Conservation (phyloP, 2,113 vertebrate genomes). For the Gorsachius goisagi region DNA sequence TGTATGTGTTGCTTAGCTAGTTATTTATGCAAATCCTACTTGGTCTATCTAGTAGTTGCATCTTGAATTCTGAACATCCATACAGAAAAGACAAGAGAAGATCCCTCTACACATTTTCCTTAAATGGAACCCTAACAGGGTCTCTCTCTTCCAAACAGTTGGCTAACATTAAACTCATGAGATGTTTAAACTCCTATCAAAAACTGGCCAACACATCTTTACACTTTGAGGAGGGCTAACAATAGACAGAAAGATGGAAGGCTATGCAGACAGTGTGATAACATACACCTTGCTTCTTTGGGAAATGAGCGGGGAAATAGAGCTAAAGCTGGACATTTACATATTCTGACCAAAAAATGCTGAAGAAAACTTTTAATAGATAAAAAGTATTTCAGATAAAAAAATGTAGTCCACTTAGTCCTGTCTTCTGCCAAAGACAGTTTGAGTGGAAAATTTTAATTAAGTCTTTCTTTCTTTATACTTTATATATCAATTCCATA, state of each 20-base stretch:
- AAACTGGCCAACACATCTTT: background rate
- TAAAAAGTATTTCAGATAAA: background rate
- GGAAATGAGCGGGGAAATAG: background rate
- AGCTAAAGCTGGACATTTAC: background rate
- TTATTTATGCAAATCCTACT: background rate
- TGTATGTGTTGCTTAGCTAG: background rate
- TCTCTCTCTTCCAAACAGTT: background rate
- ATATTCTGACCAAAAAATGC: background rate
- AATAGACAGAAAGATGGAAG: background rate
- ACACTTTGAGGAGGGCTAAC: background rate
- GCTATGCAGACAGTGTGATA: background rate
- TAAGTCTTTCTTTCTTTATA: background rate
- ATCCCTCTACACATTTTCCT: background rate
- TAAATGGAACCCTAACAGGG: background rate
- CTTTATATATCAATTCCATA: background rate
- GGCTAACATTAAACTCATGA: background rate
- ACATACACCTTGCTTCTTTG: background rate
- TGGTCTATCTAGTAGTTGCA: background rate
- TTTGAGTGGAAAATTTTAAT: background rate
- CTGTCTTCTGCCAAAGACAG: background rate
- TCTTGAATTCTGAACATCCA: background rate
- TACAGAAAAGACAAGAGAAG: background rate
- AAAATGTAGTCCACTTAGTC: background rate
- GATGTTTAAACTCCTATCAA: background rate
- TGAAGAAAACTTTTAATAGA: background rate